Percentiles rank a stretch among this genome's conserved stretches.
Conservation (phyloP, 2,113 vertebrate genomes). For the Raja brachyura region DNA sequence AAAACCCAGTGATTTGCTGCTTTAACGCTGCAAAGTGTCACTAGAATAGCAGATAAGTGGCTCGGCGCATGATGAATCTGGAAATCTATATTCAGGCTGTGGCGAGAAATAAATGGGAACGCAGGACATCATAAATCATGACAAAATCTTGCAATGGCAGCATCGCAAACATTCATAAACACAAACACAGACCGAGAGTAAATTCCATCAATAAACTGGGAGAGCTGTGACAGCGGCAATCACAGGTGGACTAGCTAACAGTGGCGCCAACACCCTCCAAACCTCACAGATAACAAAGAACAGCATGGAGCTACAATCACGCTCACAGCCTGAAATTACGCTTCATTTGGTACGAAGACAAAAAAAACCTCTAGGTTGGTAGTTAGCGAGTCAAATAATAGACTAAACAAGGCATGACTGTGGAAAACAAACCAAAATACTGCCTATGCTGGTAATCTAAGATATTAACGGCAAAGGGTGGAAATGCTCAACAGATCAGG, state of each 20-base stretch:
- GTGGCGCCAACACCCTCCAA: not conserved
- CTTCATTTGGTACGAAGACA: not conserved
- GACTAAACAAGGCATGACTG: not conserved
- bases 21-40: conserved; percentile 1
- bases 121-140: conserved; percentile 1
- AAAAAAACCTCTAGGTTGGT: not conserved
- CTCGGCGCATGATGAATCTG: not conserved
- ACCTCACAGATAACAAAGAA: not conserved
- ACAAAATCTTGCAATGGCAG: not conserved
- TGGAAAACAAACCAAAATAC: not conserved
- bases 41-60: not conserved
- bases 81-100: not conserved
- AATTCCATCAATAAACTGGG: conserved; percentile 14
- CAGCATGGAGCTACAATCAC: not conserved
- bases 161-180: not conserved
- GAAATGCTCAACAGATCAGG: too few relatives aligned
- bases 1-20: not conserved
- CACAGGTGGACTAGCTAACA: not conserved
- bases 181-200: not conserved
- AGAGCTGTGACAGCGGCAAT: not conserved
- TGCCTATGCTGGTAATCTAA: too few relatives aligned
- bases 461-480: too few relatives aligned
- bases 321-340: not conserved
- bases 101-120: conserved; percentile 10
- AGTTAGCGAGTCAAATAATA: not conserved